Percentiles rank a stretch among this genome's conserved stretches.
These are phyloP conservation scores for Echinarachnius parma DNA, from an alignment of 53 echinoderm and acorn worm species.

Conservation along the genomic window DNA sequence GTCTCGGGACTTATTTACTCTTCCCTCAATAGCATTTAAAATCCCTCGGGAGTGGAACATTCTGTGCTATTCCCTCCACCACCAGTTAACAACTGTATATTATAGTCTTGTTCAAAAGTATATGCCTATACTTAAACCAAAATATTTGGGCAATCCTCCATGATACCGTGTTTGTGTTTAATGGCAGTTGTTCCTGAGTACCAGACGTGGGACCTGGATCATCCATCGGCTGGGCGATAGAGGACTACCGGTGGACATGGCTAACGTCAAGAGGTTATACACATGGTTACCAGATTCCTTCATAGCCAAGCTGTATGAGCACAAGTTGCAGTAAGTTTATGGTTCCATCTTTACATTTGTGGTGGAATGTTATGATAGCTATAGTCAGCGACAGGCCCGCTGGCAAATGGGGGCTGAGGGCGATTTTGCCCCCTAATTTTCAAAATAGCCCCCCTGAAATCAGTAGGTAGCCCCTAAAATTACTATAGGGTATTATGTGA, in stretches of 20 bases:
- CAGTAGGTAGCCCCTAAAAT: too few species aligned
- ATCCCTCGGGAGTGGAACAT: too few species aligned
- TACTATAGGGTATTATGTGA: too few species aligned
- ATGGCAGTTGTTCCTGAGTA: constrained; percentile 64
- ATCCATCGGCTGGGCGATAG: constrained; percentile 46
- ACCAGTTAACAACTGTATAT: too few species aligned
- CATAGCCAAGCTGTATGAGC: neutral
- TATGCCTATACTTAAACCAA: neutral
- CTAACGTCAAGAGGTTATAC: constrained; percentile 9
- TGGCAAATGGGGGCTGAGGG: neutral
- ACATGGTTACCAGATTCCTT: neutral
- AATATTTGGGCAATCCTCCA: neutral
- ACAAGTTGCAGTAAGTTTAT: constrained; percentile 9
- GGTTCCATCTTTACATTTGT: too few species aligned
- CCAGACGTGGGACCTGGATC: constrained; percentile 70
- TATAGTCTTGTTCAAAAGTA: neutral
- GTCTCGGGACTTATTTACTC: neutral
- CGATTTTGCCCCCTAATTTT: neutral
- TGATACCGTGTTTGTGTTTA: neutral
- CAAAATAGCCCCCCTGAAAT: too few species aligned
- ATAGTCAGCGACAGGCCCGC: too few species aligned
- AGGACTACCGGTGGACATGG: constrained; percentile 60
- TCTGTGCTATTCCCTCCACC: too few species aligned
- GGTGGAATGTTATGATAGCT: neutral
- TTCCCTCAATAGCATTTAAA: too few species aligned